These are phyloP conservation scores for Microctonus hyperodae DNA, from an alignment of 2,888 invertebrate species.

Conservation along the genomic window DNA sequence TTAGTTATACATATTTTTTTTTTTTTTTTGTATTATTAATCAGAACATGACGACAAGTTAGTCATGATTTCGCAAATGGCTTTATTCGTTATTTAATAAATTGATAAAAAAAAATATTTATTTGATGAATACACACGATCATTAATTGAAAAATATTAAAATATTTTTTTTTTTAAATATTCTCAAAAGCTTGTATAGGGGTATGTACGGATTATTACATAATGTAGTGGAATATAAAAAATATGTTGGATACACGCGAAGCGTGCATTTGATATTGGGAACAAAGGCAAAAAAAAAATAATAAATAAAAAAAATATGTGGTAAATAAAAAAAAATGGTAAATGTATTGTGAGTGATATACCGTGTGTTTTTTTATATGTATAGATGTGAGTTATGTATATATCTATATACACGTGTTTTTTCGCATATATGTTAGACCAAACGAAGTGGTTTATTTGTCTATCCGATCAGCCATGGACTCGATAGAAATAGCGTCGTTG, in stretches of 20 bases:
- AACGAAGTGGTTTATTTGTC: constrained; percentile 13
- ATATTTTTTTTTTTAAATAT: too few relatives aligned
- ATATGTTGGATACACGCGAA: background rate
- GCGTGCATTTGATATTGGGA: background rate
- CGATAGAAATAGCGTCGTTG: constrained; percentile 46
- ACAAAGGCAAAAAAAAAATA: background rate
- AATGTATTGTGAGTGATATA: background rate
- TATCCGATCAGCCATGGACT: background rate
- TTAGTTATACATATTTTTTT: too few relatives aligned
- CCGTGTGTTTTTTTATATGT: background rate
- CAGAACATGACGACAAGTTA: too few relatives aligned
- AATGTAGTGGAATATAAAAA: too few relatives aligned
- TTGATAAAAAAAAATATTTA: too few relatives aligned
- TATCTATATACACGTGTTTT: background rate
- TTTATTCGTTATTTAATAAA: too few relatives aligned
- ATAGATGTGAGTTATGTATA: background rate
- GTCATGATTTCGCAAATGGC: too few relatives aligned
- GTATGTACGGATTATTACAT: too few relatives aligned
- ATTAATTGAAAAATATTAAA: too few relatives aligned
- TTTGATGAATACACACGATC: too few relatives aligned
- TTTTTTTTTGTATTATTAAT: too few relatives aligned
- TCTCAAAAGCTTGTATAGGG: too few relatives aligned
- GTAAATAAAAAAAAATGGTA: background rate
- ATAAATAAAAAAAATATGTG: background rate
- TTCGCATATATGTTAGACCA: background rate